Conservation (phyloP, 2,113 vertebrate genomes). For the Cryptotis parvus region DNA sequence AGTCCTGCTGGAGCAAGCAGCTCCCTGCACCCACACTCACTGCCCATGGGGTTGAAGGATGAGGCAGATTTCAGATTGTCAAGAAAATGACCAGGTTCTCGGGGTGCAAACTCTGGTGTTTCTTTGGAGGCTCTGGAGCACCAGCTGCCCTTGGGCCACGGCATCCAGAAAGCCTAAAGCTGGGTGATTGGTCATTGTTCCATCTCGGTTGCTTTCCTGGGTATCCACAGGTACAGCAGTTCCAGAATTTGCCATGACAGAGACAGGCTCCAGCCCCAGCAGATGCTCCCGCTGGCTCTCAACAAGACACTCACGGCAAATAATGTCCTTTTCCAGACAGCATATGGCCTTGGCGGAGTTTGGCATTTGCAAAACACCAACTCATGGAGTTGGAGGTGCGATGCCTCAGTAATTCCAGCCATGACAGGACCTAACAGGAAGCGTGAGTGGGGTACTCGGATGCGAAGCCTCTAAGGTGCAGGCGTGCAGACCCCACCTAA, state of each 20-base stretch:
- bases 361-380: conserved; percentile 14
- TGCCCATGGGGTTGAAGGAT: not conserved
- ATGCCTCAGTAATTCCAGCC: not conserved
- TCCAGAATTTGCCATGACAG: not conserved
- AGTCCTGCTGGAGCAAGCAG: not conserved
- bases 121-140: not conserved
- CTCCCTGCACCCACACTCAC: not conserved
- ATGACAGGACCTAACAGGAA: not conserved
- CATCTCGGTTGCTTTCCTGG: not conserved
- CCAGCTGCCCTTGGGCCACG: not conserved
- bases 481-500: not conserved
- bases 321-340: conserved; percentile 68
- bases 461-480: fast-evolving
- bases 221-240: not conserved
- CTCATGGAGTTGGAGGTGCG: not conserved
- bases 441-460: not conserved
- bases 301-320: conserved; percentile 10
- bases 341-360: conserved; percentile 66
- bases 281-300: conserved; percentile 54
- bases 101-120: not conserved
- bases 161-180: not conserved
- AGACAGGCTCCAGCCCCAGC: conserved; percentile 58
- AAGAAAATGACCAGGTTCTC: not conserved
- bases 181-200: not conserved
- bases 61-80: not conserved